Evolutionary conservation across 2,888 invertebrate species (phyloP).

Genomic region (Diachrysia chrysitis): DNA sequence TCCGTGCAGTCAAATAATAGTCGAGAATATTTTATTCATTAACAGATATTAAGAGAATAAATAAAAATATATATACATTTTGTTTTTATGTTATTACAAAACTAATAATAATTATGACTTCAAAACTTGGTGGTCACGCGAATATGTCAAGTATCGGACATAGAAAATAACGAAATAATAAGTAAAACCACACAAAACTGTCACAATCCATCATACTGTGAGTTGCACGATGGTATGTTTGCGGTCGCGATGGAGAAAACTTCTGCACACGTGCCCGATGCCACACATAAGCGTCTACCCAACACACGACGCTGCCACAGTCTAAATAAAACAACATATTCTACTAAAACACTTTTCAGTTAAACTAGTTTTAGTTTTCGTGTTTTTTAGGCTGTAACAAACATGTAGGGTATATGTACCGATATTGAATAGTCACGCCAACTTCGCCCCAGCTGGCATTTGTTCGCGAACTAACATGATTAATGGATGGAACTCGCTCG

Average conservation of each 20-base stretch:
- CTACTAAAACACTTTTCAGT: constrained; percentile 13
- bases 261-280: constrained; percentile 48
- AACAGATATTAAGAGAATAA: too few relatives aligned
- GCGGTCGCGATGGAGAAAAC: constrained; percentile 63
- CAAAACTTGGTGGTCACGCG: constrained; percentile 46
- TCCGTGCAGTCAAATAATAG: too few relatives aligned
- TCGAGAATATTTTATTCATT: too few relatives aligned
- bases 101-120: constrained; percentile 21
- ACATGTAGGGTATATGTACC: constrained; percentile 57
- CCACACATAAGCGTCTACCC: constrained; percentile 43
- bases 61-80: too few relatives aligned
- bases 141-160: constrained; percentile 32
- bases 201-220: constrained; percentile 66
- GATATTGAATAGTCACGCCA: constrained; percentile 69
- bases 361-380: background rate
- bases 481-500: constrained; percentile 75
- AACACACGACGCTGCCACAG: constrained; percentile 36
- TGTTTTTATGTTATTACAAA: background rate
- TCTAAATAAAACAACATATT: constrained; percentile 12
- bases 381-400: constrained; percentile 53
- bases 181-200: constrained; percentile 65
- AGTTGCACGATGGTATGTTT: constrained; percentile 60
- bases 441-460: constrained; percentile 73
- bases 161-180: constrained; percentile 56
- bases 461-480: constrained; percentile 78